A percentile compares a stretch with the other conserved stretches of the same genome.
Evolutionary conservation across 2,113 vertebrate genomes (phyloP).

Genomic region (Anolis sagrei): DNA sequence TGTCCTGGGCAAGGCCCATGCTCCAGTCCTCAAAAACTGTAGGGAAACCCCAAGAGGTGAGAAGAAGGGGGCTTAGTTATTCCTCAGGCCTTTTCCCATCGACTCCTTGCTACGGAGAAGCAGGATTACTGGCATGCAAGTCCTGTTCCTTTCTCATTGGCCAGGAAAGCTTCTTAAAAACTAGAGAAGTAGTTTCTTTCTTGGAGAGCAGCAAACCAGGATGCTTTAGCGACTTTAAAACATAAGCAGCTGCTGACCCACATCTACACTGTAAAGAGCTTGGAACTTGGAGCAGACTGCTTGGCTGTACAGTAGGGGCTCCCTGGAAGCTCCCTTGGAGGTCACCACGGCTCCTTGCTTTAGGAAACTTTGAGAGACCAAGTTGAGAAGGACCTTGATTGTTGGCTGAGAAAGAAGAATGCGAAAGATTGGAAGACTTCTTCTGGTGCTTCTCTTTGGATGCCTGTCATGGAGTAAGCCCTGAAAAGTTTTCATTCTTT

Average conservation of each 20-base stretch:
- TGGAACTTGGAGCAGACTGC: not conserved
- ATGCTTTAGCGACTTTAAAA: conserved; percentile 51
- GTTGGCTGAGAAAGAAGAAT: fast-evolving
- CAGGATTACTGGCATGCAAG: conserved; percentile 62
- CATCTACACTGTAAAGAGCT: not conserved
- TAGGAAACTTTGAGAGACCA: conserved; percentile 7
- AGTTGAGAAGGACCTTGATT: not conserved
- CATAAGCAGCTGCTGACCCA: conserved; percentile 66
- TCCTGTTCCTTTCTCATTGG: conserved; percentile 62
- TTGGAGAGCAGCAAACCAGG: conserved; percentile 54
- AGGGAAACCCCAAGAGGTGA: not conserved
- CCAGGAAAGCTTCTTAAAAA: conserved; percentile 74
- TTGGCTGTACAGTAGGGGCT: not conserved
- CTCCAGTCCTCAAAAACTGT: not conserved
- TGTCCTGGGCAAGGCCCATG: not conserved
- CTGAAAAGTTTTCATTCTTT: not conserved
- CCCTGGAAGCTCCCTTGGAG: not conserved
- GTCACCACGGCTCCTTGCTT: fast-evolving
- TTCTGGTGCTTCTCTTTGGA: not conserved
- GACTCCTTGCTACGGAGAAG: not conserved
- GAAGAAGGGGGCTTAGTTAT: not conserved
- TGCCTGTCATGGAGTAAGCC: conserved; percentile 51
- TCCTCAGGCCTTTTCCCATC: not conserved
- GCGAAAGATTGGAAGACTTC: not conserved
- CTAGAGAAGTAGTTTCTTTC: conserved; percentile 65